Evolutionary conservation across 2,888 invertebrate species (phyloP).

Genomic region (Cotesia congregata): DNA sequence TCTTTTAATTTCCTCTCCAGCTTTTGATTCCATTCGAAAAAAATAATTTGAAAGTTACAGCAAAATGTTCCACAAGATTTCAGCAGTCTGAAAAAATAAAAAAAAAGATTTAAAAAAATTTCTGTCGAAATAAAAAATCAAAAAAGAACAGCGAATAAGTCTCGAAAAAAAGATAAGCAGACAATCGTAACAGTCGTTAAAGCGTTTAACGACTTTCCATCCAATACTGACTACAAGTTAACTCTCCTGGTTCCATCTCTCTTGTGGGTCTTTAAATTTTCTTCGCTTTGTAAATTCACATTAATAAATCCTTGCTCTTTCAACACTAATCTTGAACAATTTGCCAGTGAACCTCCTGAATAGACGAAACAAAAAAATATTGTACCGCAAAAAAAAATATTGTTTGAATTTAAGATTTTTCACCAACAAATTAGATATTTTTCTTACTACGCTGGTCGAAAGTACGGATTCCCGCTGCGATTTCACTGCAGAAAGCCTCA

Average conservation of each 20-base stretch:
- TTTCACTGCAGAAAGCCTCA: too few species aligned
- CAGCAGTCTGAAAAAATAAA: too few species aligned
- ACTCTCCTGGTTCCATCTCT: slow-evolving; percentile 37
- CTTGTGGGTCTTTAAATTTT: slow-evolving; percentile 26
- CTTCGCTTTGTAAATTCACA: slow-evolving; percentile 2
- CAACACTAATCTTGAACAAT: neutral
- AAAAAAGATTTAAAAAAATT: too few species aligned
- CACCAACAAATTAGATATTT: neutral
- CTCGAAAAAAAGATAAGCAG: slow-evolving; percentile 4
- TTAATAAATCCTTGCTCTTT: neutral
- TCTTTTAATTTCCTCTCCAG: too few species aligned
- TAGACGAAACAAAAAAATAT: neutral
- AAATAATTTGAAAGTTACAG: too few species aligned
- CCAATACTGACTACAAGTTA: slow-evolving; percentile 58
- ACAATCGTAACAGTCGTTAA: slow-evolving; percentile 53
- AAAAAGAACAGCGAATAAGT: neutral
- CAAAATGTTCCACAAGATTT: too few species aligned
- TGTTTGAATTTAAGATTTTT: neutral
- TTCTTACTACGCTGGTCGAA: too few species aligned
- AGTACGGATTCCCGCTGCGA: too few species aligned
- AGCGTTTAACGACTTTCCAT: slow-evolving; percentile 64
- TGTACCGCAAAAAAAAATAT: neutral
- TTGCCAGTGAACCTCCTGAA: neutral
- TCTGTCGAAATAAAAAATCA: too few species aligned
- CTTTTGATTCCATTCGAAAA: too few species aligned